These are phyloP conservation scores for Phymastichus coffea DNA, from an alignment of 1,140 invertebrate genomes.

Conservation along the genomic window DNA sequence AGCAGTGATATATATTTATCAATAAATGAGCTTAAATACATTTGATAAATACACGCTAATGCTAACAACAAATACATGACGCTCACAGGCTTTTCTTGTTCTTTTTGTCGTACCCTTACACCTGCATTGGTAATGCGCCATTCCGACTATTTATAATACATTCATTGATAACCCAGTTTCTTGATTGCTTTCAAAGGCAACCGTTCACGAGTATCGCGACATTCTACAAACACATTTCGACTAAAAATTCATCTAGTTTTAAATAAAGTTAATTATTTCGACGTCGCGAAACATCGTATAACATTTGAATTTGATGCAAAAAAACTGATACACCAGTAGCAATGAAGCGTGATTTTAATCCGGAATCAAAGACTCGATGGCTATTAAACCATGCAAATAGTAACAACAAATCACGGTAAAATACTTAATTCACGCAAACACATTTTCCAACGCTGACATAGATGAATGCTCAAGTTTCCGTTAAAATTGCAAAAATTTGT, in stretches of 20 bases:
- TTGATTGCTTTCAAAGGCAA: slow-evolving; percentile 5
- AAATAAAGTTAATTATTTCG: not conserved
- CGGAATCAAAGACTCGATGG: slow-evolving; percentile 27
- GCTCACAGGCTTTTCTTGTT: slow-evolving; percentile 7
- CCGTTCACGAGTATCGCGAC: not conserved
- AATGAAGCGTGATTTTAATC: slow-evolving; percentile 23
- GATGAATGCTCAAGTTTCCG: too few species aligned
- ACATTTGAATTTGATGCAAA: not conserved
- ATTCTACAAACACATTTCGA: not conserved
- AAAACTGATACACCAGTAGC: too few species aligned
- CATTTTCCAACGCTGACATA: too few species aligned
- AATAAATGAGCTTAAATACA: slow-evolving; percentile 21
- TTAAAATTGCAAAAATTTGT: too few species aligned
- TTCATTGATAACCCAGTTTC: slow-evolving; percentile 17
- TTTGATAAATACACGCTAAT: slow-evolving; percentile 24
- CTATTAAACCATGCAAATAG: slow-evolving; percentile 12
- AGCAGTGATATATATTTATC: slow-evolving; percentile 20
- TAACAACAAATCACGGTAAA: too few species aligned
- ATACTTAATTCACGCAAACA: too few species aligned
- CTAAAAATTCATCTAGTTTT: not conserved
- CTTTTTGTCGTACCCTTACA: not conserved
- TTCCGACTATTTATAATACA: slow-evolving; percentile 24
- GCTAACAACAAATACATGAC: slow-evolving; percentile 28
- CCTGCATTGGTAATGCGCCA: slow-evolving; percentile 11
- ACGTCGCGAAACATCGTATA: too few species aligned